Base-by-base conservation (phyloP, 2,888 invertebrate species). In the Zaprionus lineosus region DNA sequence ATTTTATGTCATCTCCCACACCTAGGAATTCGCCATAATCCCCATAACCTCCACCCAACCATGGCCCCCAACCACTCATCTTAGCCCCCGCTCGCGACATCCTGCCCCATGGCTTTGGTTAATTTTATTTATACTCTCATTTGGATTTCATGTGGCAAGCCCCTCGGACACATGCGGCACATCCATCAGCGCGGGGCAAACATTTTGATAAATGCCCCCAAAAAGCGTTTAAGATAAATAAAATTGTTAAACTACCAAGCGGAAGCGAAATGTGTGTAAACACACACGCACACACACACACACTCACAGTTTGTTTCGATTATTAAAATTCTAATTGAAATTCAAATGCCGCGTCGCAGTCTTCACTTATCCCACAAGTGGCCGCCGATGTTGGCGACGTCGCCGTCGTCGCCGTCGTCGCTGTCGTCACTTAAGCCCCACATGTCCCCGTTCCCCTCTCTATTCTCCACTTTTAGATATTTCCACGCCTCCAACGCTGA, bases 281-380 rank as follows among this genome's bases (percentile, higher is more conserved):
- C 28, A 36, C 19, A 48, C 26, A 36, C 29, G 19, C 21, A 26
- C 19, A 29, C 26, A 18, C 43, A 12, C 40, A 33, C 15, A 6
- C 34, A 31, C 33, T 34, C 36, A 9, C 56, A 43, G 40, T 29
- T 33, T 53, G 68, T 62, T 73, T 84, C 84, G 78, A 78, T 78
- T 79, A 79, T 79, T 84, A 79, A 77, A 78, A 83, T 81, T 74
- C 86, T 86, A 86, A 84, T 84, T 85, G 84, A 84, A 85, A 84
- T 84, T 84, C 85, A 85, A 84, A 84, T 85, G 79, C 73, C n/a
- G 79, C 71, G 66, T 72, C 47, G 68, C 53, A 31, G 18, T 53
- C 52, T 66, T 61, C 71, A 71, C 60, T 65, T 68, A 68, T 68
- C 68, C 70, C 24, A 56, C 29, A 56, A 55, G 31, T 55, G 26